phyloP scores from a whole-genome alignment of 2,888 invertebrate genomes.

The Eupithecia centaureata region DNA sequence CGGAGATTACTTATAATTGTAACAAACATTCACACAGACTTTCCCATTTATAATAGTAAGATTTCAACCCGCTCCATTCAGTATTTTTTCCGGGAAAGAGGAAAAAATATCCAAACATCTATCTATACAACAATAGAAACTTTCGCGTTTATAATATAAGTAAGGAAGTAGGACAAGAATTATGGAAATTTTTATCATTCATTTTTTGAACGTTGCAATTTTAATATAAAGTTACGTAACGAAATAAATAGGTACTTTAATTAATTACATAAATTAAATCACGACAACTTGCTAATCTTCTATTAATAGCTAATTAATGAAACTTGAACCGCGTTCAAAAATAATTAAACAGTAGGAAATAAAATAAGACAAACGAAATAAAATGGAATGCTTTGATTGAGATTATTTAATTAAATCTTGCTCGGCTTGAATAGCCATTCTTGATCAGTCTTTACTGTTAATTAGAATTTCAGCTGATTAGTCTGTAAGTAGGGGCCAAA shows the following conservation, averaged over 20 bases:
- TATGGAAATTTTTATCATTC: too few relatives aligned
- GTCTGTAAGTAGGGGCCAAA: slow-evolving; percentile 37
- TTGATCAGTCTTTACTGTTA: slow-evolving; percentile 56
- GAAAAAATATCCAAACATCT: too few relatives aligned
- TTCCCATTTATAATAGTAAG: too few relatives aligned
- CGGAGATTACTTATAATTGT: too few relatives aligned
- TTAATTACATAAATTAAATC: background rate
- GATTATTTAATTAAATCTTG: slow-evolving; percentile 30
- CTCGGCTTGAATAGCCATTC: slow-evolving; percentile 45
- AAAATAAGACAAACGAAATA: background rate
- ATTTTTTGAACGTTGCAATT: background rate
- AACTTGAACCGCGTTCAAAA: background rate
- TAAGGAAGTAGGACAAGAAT: too few relatives aligned
- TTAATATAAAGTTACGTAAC: background rate
- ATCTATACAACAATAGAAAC: too few relatives aligned
- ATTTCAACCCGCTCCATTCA: too few relatives aligned
- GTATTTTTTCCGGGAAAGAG: too few relatives aligned
- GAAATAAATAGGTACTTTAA: background rate
- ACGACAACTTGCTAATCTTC: background rate
- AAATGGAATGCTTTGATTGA: slow-evolving; percentile 10
- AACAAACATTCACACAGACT: too few relatives aligned
- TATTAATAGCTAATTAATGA: background rate
- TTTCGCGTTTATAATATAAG: too few relatives aligned
- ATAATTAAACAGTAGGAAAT: background rate
- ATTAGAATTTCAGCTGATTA: slow-evolving; percentile 63